Conservation (phyloP, 2,888 invertebrate species). For the Blastobasis lacticolella region DNA sequence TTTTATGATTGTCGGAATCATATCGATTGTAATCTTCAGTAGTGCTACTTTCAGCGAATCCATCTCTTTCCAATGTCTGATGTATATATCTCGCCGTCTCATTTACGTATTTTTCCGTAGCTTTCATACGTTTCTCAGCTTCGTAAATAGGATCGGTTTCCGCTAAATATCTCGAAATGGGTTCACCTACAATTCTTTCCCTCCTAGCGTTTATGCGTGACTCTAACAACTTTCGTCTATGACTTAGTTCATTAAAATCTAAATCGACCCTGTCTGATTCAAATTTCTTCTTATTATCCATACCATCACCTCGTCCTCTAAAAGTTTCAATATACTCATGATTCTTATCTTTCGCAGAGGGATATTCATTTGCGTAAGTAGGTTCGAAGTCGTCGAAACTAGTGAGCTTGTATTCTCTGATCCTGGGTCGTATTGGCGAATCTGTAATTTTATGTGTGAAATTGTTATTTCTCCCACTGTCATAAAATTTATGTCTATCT, state of each 20-base stretch:
- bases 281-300: slow-evolving; percentile 76
- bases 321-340: slow-evolving; percentile 51
- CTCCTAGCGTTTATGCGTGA: slow-evolving; percentile 81
- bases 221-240: slow-evolving; percentile 82
- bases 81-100: slow-evolving; percentile 74
- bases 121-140: slow-evolving; percentile 62
- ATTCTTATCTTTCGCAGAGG: slow-evolving; percentile 36
- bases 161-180: slow-evolving; percentile 53
- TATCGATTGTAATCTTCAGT: slow-evolving; percentile 68
- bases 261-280: slow-evolving; percentile 57
- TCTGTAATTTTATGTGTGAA: slow-evolving; percentile 65
- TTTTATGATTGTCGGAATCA: slow-evolving; percentile 58
- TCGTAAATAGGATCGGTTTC: slow-evolving; percentile 67
- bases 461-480: slow-evolving; percentile 63
- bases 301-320: slow-evolving; percentile 79
- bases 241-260: slow-evolving; percentile 78
- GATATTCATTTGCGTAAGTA: slow-evolving; percentile 61
- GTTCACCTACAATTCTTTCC: slow-evolving; percentile 50
- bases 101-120: slow-evolving; percentile 71
- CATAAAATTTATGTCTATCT: slow-evolving; percentile 66
- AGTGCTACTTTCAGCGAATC: slow-evolving; percentile 65
- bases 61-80: slow-evolving; percentile 72
- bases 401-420: slow-evolving; percentile 72
- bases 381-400: slow-evolving; percentile 68
- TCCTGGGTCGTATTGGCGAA: slow-evolving; percentile 78